phyloP scores from a whole-genome alignment of 1,140 invertebrate genomes.

The Euglossa dilemma region DNA sequence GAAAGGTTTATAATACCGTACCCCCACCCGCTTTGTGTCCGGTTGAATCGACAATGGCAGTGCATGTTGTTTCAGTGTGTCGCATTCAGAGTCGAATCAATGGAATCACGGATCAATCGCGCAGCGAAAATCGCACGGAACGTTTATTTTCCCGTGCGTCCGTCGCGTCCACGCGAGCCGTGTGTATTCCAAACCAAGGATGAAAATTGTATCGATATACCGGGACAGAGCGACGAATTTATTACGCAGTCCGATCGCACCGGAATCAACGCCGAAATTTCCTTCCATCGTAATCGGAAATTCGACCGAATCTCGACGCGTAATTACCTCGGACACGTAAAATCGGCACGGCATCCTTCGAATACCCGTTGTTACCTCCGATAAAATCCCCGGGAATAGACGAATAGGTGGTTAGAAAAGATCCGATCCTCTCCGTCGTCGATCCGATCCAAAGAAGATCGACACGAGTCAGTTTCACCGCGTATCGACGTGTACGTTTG shows the following conservation, averaged over 20 bases:
- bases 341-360: neutral
- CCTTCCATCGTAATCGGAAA: too few relatives aligned
- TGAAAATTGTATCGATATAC: conserved; percentile 1
- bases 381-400: neutral
- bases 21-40: neutral
- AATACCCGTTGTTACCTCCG: neutral
- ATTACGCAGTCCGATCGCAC: neutral
- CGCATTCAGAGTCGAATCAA: conserved; percentile 56
- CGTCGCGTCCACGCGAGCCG: conserved; percentile 18
- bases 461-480: too few relatives aligned
- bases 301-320: too few relatives aligned
- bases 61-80: conserved; percentile 50
- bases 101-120: conserved; percentile 59
- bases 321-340: too few relatives aligned
- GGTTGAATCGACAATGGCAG: neutral
- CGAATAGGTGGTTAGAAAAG: neutral
- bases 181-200: neutral
- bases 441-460: neutral
- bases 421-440: neutral
- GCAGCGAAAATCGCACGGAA: conserved; percentile 55
- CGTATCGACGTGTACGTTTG: too few relatives aligned
- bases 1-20: conserved; percentile 21
- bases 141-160: conserved; percentile 22
- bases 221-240: conserved; percentile 11
- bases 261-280: conserved; percentile 26